Evolutionary conservation across 2,797 vertebrate genomes (phyloP), one percentile per base, ranked within the genome.

Genomic region (Botia almorhae): DNA sequence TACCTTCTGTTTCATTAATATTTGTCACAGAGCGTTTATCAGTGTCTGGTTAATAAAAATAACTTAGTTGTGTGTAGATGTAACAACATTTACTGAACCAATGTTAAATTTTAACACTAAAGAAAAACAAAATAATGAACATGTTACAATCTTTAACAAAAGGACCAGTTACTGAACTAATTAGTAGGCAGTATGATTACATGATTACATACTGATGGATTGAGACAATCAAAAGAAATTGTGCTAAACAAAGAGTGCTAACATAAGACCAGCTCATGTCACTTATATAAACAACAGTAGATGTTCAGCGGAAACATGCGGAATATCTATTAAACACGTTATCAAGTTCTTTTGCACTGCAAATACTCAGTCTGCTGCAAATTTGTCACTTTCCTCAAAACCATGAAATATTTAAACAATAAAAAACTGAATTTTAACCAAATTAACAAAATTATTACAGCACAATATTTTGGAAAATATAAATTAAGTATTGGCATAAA

Each of bases 241-340:
- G 69, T 17, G 7, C n/a, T 58, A 21, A n/a, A 16, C 6, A 23
- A 14, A 68, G 43, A 60, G 33, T 43, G 61, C 33, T 63, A 85
- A 89, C 84, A 80, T 86, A 91, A 93, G 93, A 88, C 93, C 93
- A 79, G 93, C 93, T 93, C 91, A 91, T 87, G 86, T 87, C 87
- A 6, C 83, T 84, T 83, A 46, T 78, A 87, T 85, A 46, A 72
- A 50, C 53, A 60, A 12, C 21, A 63, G 48, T 19, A 17, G 7
- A 77, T 53, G 13, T 68, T 58, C 29, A 74, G 43, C 39, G 39
- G n/a, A 7, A 69, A 65, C 55, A 39, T 13, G 36, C 2, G 68
- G 14, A 56, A 48, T 33, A 21, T 48, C 11, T 16, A 48, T 69
- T 78, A 51, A 78, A 61, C 55, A 21, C 16, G 48, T 63, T 26